Evolutionary conservation across 1,140 invertebrate species (phyloP).

Genomic region (Melanaphis sacchari): DNA sequence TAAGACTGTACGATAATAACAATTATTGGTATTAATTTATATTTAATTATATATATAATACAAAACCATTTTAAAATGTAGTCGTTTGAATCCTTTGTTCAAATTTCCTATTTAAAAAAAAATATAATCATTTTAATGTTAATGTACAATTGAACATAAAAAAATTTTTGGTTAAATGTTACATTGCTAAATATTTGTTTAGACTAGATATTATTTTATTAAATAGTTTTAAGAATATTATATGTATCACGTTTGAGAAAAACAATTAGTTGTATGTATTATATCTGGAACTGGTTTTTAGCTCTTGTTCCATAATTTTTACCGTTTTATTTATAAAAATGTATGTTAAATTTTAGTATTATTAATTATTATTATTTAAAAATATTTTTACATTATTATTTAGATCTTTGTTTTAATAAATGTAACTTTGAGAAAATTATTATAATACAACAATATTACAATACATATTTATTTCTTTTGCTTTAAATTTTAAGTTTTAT

Average conservation of each 20-base stretch:
- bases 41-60: background rate
- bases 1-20: background rate
- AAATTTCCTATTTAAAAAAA: conserved; percentile 5
- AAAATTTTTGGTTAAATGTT: background rate
- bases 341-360: conserved; percentile 7
- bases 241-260: background rate
- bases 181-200: background rate
- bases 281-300: background rate
- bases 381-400: background rate
- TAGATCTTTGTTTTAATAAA: background rate
- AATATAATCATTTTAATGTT: conserved; percentile 3
- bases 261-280: background rate
- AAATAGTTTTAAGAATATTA: background rate
- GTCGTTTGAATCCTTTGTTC: background rate
- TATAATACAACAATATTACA: background rate
- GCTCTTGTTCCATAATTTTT: background rate
- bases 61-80: background rate
- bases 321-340: background rate
- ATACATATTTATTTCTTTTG: background rate
- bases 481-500: background rate
- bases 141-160: background rate
- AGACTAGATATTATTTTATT: background rate
- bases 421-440: background rate
- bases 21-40: background rate
- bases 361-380: conserved; percentile 25